Evolutionary conservation across 2,113 vertebrate genomes (phyloP).

Genomic region (Calyptommatus sinebrachiatus): DNA sequence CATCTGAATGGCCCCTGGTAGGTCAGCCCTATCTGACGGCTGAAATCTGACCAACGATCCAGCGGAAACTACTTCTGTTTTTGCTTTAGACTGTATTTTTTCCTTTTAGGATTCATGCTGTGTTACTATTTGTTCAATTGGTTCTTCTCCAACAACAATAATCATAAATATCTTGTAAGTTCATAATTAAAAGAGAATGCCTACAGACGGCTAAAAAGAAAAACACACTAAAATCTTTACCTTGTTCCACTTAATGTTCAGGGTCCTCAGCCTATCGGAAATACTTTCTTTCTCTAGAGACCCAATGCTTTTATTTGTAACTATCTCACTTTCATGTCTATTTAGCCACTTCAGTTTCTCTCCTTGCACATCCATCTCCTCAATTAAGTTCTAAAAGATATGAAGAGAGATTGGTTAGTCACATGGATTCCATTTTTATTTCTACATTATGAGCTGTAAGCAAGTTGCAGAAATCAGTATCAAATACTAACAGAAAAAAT

Average conservation of each 20-base stretch:
- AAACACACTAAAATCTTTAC: constrained; percentile 56
- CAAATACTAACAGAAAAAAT: not conserved
- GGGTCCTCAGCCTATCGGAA: constrained; percentile 73
- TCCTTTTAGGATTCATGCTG: too few relatives aligned
- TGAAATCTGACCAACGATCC: too few relatives aligned
- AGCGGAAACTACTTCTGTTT: too few relatives aligned
- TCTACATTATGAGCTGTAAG: not conserved
- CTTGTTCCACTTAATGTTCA: constrained; percentile 88
- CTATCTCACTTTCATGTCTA: constrained; percentile 78
- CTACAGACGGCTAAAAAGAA: not conserved
- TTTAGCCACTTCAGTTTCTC: constrained; percentile 87
- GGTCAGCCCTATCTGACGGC: too few relatives aligned
- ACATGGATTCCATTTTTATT: not conserved
- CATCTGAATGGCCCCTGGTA: too few relatives aligned
- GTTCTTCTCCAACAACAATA: not conserved
- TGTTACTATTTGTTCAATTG: not conserved
- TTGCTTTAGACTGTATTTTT: too few relatives aligned
- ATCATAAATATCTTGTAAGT: not conserved
- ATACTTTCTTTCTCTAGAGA: constrained; percentile 79
- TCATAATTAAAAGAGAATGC: not conserved
- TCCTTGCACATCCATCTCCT: constrained; percentile 81
- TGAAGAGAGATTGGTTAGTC: constrained; percentile 25
- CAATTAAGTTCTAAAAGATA: constrained; percentile 73
- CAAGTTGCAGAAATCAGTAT: not conserved
- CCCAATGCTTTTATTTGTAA: constrained; percentile 76